phyloP scores from a whole-genome alignment of 2,888 invertebrate species.

The Erebia ligea region DNA sequence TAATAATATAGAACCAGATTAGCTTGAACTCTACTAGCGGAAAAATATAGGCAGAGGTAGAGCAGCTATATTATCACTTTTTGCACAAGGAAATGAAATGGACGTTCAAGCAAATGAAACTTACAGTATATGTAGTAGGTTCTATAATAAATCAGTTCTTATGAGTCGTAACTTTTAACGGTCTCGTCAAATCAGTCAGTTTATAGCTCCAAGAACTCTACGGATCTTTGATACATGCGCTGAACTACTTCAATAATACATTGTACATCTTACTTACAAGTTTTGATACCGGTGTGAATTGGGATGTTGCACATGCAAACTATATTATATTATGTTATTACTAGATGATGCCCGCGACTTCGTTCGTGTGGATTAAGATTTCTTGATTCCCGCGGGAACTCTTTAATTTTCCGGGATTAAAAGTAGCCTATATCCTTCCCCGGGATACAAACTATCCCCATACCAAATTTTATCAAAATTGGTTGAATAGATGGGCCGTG shows the following conservation, averaged over 20 bases:
- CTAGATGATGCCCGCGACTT: no score
- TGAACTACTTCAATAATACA: neutral
- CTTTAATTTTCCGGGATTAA: no score
- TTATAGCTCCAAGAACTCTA: slow-evolving; percentile 1
- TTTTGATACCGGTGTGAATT: neutral
- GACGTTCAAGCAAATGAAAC: neutral
- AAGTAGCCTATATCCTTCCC: no score
- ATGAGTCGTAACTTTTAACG: slow-evolving; percentile 1
- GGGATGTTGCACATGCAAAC: no score
- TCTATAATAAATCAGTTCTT: neutral
- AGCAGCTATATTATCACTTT: neutral
- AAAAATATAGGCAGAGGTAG: no score
- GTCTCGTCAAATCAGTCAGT: neutral
- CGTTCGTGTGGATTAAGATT: no score
- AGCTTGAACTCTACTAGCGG: neutral
- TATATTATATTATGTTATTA: no score
- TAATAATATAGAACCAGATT: neutral
- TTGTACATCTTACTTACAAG: neutral
- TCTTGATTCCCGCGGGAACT: no score
- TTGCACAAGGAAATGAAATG: neutral
- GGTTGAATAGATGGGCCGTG: no score
- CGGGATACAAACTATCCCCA: no score
- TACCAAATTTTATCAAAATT: no score
- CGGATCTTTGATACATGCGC: neutral
- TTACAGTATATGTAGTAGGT: neutral